These are phyloP conservation scores for Schizopygopsis malacanthus DNA, from an alignment of 2,797 vertebrate genomes.

Conservation along the genomic window DNA sequence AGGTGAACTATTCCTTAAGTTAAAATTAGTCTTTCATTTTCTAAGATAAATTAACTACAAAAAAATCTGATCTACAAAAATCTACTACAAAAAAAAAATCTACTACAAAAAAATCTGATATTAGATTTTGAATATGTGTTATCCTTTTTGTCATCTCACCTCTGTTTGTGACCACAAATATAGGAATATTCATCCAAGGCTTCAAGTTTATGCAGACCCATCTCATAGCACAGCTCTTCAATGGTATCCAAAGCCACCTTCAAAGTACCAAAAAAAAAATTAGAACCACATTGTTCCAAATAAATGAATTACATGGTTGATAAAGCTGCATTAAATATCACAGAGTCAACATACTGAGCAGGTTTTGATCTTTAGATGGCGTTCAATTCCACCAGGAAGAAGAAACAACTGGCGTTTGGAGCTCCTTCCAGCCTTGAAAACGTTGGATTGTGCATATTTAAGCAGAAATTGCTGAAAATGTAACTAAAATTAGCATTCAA, in stretches of 20 bases:
- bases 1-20: background rate
- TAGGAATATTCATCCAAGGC: conserved; percentile 90
- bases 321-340: background rate
- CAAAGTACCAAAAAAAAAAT: background rate
- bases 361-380: conserved; percentile 95
- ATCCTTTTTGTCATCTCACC: conserved; percentile 73
- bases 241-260: conserved; percentile 92
- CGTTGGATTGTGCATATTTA: background rate
- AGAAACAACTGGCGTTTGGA: conserved; percentile 96
- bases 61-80: too few species aligned
- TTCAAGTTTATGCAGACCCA: conserved; percentile 87
- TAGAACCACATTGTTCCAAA: background rate
- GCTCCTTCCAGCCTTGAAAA: conserved; percentile 89
- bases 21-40: background rate
- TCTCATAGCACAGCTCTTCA: conserved; percentile 92
- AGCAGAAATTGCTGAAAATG: background rate
- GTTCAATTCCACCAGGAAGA: conserved; percentile 91
- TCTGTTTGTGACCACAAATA: conserved; percentile 89
- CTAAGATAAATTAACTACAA: background rate
- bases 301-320: background rate
- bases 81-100: background rate
- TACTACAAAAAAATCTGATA: background rate
- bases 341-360: conserved; percentile 84
- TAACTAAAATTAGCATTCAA: background rate
- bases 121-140: background rate